Conservation (phyloP, 2,797 vertebrate genomes). For the Eulemur rubriventer region DNA sequence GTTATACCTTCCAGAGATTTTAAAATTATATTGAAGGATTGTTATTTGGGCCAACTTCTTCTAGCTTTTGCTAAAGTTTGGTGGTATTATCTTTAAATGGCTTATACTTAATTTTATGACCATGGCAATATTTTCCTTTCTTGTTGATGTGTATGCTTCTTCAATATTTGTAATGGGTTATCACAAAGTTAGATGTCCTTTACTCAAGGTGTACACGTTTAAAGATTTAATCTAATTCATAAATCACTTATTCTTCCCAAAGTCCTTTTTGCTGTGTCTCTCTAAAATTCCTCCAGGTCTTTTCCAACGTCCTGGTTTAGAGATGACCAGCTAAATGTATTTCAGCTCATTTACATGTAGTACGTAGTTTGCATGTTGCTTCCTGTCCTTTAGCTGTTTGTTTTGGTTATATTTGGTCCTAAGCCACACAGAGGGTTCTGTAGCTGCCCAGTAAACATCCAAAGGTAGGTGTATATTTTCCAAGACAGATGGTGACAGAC, state of each 20-base stretch:
- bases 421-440: not conserved
- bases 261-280: not conserved
- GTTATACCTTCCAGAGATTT: not conserved
- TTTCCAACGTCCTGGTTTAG: not conserved
- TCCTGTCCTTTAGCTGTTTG: not conserved
- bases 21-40: not conserved
- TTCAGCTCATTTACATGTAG: not conserved
- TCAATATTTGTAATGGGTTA: not conserved
- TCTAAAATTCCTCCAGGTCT: not conserved
- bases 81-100: not conserved
- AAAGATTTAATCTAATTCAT: not conserved
- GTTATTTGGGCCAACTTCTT: not conserved
- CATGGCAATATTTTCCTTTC: not conserved
- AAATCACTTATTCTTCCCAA: not conserved
- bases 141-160: not conserved
- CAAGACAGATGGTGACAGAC: not conserved
- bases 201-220: not conserved
- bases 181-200: slow-evolving; percentile 12
- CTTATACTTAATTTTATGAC: not conserved
- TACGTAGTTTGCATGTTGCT: not conserved
- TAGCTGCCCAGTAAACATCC: not conserved
- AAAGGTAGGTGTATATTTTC: not conserved
- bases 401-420: not conserved
- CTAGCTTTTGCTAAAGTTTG: not conserved
- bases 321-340: not conserved